Evolutionary conservation across 1,140 invertebrate genomes (phyloP), one percentile per base, ranked within the genome.

Genomic region (Branchinecta lynchi): DNA sequence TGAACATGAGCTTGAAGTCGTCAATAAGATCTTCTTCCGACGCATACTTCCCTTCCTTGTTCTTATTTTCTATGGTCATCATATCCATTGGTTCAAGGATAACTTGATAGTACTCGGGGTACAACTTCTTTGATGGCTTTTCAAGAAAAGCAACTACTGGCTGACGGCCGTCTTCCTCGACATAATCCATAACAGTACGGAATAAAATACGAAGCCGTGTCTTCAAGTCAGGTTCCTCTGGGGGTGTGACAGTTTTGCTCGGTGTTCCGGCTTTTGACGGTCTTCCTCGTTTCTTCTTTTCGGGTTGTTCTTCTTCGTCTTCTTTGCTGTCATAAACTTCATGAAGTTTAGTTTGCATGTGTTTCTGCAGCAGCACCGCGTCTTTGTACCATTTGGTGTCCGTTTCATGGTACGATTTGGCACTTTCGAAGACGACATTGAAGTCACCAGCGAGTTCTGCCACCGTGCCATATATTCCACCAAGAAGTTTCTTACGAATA

Each of bases 341-440:
- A 80, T 91, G 86, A 0, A 92, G 88, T 77, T 89, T 89, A 67
- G 85, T 83, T 76, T 90, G 86, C 87, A 94, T 89, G 69, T 90
- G 81, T 78, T 87, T 89, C 78, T 90, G 89, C 20, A 92, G 79
- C 76, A 86, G 86, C 3, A 86, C 84, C 67, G 89, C 87, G 82
- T 88, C 87, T 79, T 90, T 90, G 74, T 94, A 96, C 43, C 97
- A 81, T 74, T 86, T 85, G 6, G 92, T 93, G 68, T 89, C 89
- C 60, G 89, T 87, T 68, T 89, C 80, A 77, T 98, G 98, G 78
- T 96, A 98, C 74, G 88, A 87, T 77, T 93, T 94, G 8, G 95
- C 94, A 82, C 98, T 98, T 77, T 97, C 90, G 82, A 98, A 96
- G 87, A 99, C 95, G n/a, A 96, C 86, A 77, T 95, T 95, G 81